Evolutionary conservation across 2,113 vertebrate species (phyloP), one percentile per base, ranked within the genome.

Genomic region (Chinchilla lanigera): DNA sequence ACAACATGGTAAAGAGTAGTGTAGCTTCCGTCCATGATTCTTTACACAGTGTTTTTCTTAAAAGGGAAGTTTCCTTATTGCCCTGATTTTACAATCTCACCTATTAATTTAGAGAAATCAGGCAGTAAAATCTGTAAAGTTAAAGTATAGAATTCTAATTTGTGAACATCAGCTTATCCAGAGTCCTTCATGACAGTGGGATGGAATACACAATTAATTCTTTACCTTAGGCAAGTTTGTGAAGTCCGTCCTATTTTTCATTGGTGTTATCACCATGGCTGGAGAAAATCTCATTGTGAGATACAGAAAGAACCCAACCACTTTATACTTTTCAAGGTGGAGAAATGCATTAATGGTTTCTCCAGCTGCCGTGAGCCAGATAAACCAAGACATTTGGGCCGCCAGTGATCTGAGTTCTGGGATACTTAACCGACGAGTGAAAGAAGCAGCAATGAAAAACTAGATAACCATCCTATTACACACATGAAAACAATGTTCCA

Each of bases 161-260:
- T 97, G 95, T 97, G 97, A 97, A 97, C 97, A 97, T 97, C 95
- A 80, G 86, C 81, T 97, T 97, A 84, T 60, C 87, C 89, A 87
- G 93, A 96, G 92, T 95, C 86, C 69, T 97, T 96, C 92, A 95
- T 93, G 95, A 96, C 47, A 93, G 89, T 97, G 96, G 90, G 90
- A 98, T 95, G 96, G 93, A 97, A 97, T 97, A 93, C 71, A 95
- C 77, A 92, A 86, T 81, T 94, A 93, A 92, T 80, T 94, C 50
- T 44, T 75, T 93, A 81, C 56, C 58, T 93, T 61, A 61, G 60
- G 8, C 99, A 94, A 99, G 98, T 98, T 99, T 99, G 14, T 98
- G 98, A 88, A 99, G 98, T 33, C 99, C 99, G 0, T 99, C 99
- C 99, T 99, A 99, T 99, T 99, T 95, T 94, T 99, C 99, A 69